Base-by-base conservation (phyloP, 2,113 vertebrate genomes). In the Colaptes auratus region DNA sequence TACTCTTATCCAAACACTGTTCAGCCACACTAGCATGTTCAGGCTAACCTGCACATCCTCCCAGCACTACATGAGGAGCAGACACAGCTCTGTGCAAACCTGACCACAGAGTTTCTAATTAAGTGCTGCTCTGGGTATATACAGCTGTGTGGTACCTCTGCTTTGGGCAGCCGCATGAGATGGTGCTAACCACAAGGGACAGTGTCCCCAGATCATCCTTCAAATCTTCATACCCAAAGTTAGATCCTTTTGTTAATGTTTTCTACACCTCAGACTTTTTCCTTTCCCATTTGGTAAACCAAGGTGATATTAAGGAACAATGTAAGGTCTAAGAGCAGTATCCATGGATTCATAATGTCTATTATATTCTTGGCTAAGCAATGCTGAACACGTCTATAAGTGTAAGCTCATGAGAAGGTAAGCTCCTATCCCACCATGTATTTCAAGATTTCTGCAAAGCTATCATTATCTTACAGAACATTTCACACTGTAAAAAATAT, bases 401-500 rank as follows among this genome's bases (percentile, higher is more conserved):
- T 9, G 16, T 46, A 82, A 59, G 9, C 10, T 92, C 60, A 23
- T 56, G 42, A 63, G 67, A 87, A 93, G 20, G 44, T 35, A 74
- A 89, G 33, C 20, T 92, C 44, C 58, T 72, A 18, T 39, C 15
- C 1, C 42, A 80, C 35, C 46, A 31, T 0, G 1, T 58, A 59
- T 83, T 77, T 89, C 58, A 78, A 86, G 53, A 83, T 91, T 91
- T 88, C 82, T 83, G 35, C 50, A 88, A 78, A 93, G 23, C 50
- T 88, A 9, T 92, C 72, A 90, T 86, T 84, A 75, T 88, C 39
- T 91, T 59, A 42, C n/a, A 36, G 70, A 88, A 86, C 73, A 88
- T 88, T 92, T 94, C 69, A 78, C 48, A 81, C 50, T 65, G 31
- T 58, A 92, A 61, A 53, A 90, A 89, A 65, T 67, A 92, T 84